Evolutionary conservation across 2,797 vertebrate species (phyloP).

Genomic region (Takifugu rubripes): DNA sequence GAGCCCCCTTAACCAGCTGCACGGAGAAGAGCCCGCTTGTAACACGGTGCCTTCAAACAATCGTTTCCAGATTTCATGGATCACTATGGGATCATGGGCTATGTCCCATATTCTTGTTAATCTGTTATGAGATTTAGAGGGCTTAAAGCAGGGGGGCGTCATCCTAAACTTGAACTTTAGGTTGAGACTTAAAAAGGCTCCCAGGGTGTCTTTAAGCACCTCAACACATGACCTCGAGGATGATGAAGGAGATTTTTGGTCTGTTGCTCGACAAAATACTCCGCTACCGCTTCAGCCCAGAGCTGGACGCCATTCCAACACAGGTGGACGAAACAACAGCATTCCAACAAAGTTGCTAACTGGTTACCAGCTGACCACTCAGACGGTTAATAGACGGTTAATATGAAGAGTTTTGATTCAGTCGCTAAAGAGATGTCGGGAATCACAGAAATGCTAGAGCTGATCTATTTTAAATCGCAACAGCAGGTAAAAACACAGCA

Average conservation of each 20-base stretch:
- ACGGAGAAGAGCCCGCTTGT: conserved; percentile 22
- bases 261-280: background rate
- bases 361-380: no score
- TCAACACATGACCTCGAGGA: conserved; percentile 6
- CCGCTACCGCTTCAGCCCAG: no score
- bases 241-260: background rate
- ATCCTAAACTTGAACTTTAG: conserved; percentile 14
- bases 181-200: conserved; percentile 14
- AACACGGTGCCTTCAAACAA: conserved; percentile 32
- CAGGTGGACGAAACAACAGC: background rate
- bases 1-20: conserved; percentile 9
- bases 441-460: no score
- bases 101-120: conserved; percentile 28
- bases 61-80: conserved; percentile 43
- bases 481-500: no score
- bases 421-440: no score
- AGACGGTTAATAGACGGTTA: no score
- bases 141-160: conserved; percentile 20
- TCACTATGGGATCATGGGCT: conserved; percentile 39
- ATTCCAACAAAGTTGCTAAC: no score
- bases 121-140: conserved; percentile 32
- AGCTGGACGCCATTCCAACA: no score
- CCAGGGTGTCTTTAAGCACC: conserved; percentile 7
- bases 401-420: no score
- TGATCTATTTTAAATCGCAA: no score